Evolutionary conservation across 2,113 vertebrate species (phyloP), one percentile per base, ranked within the genome.

Genomic region (Microtus ochrogaster): DNA sequence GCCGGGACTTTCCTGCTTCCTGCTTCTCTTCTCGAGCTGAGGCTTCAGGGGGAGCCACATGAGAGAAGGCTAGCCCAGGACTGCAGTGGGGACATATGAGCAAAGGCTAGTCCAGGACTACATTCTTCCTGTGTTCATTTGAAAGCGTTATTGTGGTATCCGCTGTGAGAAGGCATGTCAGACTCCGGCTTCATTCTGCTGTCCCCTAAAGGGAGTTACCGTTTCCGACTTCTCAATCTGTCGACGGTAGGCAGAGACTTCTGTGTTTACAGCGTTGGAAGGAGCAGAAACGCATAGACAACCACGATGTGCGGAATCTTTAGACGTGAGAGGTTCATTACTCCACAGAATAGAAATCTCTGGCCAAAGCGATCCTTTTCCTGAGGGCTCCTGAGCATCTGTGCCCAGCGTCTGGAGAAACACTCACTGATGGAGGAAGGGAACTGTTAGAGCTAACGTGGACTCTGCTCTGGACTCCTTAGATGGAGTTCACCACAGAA

Each of bases 61-160:
- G 63, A 76, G n/a, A 12, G 11, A 73, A 90, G 8, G 14, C 28
- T 76, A 55, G 44, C 14, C 5, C 84, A 66, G 63, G 58, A 52
- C 4, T 73, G 16, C 47, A n/a, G 55, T 58, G 55, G 55, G 55
- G 3, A 9, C 77, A 41, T 70, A 14, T 30, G 63, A 76, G 33
- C 17, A 9, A 73, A 90, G 8, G 22, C 28, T 76, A 55, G 44
- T 9, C 5, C 84, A 66, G 63, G 58, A 52, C 4, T 73, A 12
- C 47, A n/a, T 95, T 89, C 21, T 82, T 63, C 52, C 70, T 58
- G 39, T 5, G 0, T 82, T 89, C 73, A 74, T 82, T 91, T 95
- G 44, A 79, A 76, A 81, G 77, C 52, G 47, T 90, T 70, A 83
- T 55, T 28, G 12, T 65, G 78, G 78, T 74, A 94, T 97, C 77